Evolutionary conservation across 2,113 vertebrate genomes (phyloP), one percentile per base, ranked within the genome.

Genomic region (Cynoglossus semilaevis): DNA sequence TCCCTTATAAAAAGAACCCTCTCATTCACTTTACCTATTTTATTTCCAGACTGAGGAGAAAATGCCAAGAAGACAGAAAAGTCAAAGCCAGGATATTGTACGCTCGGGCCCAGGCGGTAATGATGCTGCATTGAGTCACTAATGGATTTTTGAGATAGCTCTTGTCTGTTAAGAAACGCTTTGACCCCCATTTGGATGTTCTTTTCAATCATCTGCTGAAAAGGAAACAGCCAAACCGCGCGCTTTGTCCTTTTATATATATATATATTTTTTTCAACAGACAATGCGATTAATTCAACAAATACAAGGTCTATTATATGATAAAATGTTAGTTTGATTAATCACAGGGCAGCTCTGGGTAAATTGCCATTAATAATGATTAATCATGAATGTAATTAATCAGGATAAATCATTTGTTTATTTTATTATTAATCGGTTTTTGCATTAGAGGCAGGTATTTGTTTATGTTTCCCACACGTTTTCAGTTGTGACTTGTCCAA

Each of bases 71-170:
- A 73, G 65, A 79, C 71, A 70, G 71, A 80, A 80, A 78, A 81
- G 59, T 65, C 52, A 81, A 69, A 76, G 63, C 40, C 46, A 22
- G 70, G 63, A 75, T 80, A 70, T 75, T 79, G 71, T 81, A 43
- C 44, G 58, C 61, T 77, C 55, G 79, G 84, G 74, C 56, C 74
- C 58, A 57, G 53, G 67, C 8, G 40, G 67, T 82, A 78, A 85
- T 75, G 77, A 74, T 63, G 61, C 68, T 54, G 61, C 69, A 58
- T 63, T 72, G 81, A 87, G 76, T 72, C 81, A 74, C 77, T 85
- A 84, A 86, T 84, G 75, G 71, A 74, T 85, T 77, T 84, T 73
- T 36, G 41, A 66, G 83, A 81, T 74, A 53, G 80, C 76, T 82
- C 72, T 71, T 67, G 73, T 70, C 37, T 76, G 57, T 40, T 36